phyloP scores from a whole-genome alignment of 2,113 vertebrate species.

The Phyllopteryx taeniolatus region DNA sequence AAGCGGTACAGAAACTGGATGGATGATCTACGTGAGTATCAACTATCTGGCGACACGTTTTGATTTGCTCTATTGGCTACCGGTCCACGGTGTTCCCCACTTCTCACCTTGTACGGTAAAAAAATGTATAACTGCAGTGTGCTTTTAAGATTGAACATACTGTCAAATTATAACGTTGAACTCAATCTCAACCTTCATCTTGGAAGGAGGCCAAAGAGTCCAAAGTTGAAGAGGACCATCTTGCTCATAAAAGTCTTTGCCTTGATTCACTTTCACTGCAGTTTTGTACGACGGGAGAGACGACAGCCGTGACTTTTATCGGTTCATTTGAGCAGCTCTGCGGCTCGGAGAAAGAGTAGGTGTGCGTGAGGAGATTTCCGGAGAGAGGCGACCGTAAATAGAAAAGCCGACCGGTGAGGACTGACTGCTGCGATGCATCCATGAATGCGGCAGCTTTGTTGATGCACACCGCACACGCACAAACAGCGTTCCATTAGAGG shows the following conservation, averaged over 20 bases:
- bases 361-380: constrained; percentile 35
- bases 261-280: neutral
- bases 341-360: constrained; percentile 27
- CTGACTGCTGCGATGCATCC: constrained; percentile 32
- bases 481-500: constrained; percentile 57
- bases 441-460: constrained; percentile 52
- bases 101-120: neutral
- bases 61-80: neutral
- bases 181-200: neutral
- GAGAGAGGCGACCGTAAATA: constrained; percentile 47
- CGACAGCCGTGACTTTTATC: constrained; percentile 5
- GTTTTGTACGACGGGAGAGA: neutral
- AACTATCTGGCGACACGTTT: neutral
- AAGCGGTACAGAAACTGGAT: neutral
- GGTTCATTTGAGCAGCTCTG: constrained; percentile 11
- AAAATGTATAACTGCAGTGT: neutral
- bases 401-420: constrained; percentile 26
- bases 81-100: neutral
- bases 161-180: neutral
- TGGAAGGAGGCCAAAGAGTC: neutral
- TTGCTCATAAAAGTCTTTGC: neutral
- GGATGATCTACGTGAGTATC: neutral
- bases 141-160: neutral
- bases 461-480: too few relatives aligned
- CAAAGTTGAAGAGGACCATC: neutral